A percentile compares a stretch with the other conserved stretches of the same genome.
These are phyloP conservation scores for Centruroides sculpturatus DNA, from an alignment of 1,140 invertebrate species.

Conservation along the genomic window DNA sequence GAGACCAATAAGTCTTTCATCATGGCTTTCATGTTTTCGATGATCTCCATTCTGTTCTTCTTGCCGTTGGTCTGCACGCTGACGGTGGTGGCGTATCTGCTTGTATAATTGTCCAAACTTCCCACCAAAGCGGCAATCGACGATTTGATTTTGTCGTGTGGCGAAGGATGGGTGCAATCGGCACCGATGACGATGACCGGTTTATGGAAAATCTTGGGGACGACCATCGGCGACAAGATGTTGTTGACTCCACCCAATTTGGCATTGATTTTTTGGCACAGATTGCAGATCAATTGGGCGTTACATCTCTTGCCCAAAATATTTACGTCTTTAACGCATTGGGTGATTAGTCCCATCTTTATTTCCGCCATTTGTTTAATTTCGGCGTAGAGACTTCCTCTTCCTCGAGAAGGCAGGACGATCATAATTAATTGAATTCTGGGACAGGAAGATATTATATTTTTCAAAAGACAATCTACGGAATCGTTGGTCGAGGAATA, in stretches of 20 bases:
- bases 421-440: conserved; percentile 1
- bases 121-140: conserved; percentile 56
- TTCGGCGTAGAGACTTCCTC: conserved; percentile 22
- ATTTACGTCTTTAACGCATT: conserved; percentile 56
- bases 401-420: neutral
- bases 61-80: conserved; percentile 10
- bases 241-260: neutral
- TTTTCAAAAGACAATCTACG: neutral
- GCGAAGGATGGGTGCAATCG: conserved; percentile 69
- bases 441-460: neutral
- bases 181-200: conserved; percentile 59
- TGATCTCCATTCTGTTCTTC: conserved; percentile 5
- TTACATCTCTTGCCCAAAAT: conserved; percentile 18
- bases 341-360: conserved; percentile 55
- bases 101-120: neutral
- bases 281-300: conserved; percentile 44
- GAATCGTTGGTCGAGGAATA: neutral
- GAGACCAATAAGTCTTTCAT: conserved; percentile 36
- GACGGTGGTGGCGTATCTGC: conserved; percentile 8
- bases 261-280: conserved; percentile 47
- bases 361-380: conserved; percentile 63
- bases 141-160: conserved; percentile 48
- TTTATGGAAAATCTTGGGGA: conserved; percentile 16
- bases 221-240: neutral
- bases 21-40: conserved; percentile 49